A percentile compares a stretch with the other conserved stretches of the same genome.
phyloP scores from a whole-genome alignment of 2,113 vertebrate species.

The human (Homo sapiens) region GRCh38 chr20:57133001-57133500 shows the following conservation, averaged over 20 bases:
- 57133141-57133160: background rate
- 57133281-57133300: background rate
- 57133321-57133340: background rate
- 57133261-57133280: background rate
- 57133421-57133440: background rate
- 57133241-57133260: background rate
- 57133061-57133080: background rate
- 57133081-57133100: accelerated
- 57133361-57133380: background rate
- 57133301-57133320: background rate
- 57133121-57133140: background rate
- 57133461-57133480: background rate
- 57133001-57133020: background rate
- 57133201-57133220: background rate
- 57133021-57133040: accelerated
- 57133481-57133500: accelerated
- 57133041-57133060: accelerated
- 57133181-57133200: no score
- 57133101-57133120: background rate
- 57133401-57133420: background rate
- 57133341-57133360: background rate
- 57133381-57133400: background rate
- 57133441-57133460: background rate
- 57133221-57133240: background rate
- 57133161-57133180: accelerated